These are phyloP conservation scores for Stegastes partitus DNA, from an alignment of 2,113 vertebrate genomes.

Conservation along the genomic window DNA sequence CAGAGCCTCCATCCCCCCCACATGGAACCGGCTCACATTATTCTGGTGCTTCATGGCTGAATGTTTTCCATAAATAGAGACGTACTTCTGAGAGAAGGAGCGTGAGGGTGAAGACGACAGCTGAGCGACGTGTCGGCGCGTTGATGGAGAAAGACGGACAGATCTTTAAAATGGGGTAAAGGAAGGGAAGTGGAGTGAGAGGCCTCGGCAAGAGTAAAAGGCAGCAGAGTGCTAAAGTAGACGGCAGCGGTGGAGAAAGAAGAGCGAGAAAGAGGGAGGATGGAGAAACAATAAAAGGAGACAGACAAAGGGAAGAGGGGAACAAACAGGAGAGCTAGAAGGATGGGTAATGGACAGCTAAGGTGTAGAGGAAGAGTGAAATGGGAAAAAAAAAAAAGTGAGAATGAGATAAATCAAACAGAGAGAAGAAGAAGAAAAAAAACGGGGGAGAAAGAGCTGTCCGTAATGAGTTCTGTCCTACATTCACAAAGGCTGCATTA, in stretches of 20 bases:
- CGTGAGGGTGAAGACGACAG: not conserved
- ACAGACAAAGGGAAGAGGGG: not conserved
- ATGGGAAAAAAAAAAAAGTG: not conserved
- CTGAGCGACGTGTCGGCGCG: not conserved
- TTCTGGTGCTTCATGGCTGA: not conserved
- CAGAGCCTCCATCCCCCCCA: no score
- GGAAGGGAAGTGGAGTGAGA: slow-evolving; percentile 9
- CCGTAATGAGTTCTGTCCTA: slow-evolving; percentile 67
- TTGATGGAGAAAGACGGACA: slow-evolving; percentile 17
- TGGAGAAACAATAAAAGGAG: slow-evolving; percentile 27
- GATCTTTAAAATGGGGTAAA: slow-evolving; percentile 12
- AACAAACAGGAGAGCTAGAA: slow-evolving; percentile 15
- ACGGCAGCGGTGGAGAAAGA: slow-evolving; percentile 24
- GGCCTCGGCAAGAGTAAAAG: slow-evolving; percentile 10
- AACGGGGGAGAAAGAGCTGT: slow-evolving; percentile 37
- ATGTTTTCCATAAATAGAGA: slow-evolving; percentile 45
- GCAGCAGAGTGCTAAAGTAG: slow-evolving; percentile 22
- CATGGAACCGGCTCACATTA: not conserved
- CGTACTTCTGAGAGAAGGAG: slow-evolving; percentile 1
- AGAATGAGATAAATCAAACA: slow-evolving; percentile 15
- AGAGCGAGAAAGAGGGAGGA: slow-evolving; percentile 12
- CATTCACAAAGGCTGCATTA: slow-evolving; percentile 69
- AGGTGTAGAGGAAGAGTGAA: slow-evolving; percentile 26
- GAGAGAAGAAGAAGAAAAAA: slow-evolving; percentile 29
- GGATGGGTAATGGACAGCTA: slow-evolving; percentile 9